phyloP scores from a whole-genome alignment of 2,888 invertebrate genomes.

The Pyrgus malvae region DNA sequence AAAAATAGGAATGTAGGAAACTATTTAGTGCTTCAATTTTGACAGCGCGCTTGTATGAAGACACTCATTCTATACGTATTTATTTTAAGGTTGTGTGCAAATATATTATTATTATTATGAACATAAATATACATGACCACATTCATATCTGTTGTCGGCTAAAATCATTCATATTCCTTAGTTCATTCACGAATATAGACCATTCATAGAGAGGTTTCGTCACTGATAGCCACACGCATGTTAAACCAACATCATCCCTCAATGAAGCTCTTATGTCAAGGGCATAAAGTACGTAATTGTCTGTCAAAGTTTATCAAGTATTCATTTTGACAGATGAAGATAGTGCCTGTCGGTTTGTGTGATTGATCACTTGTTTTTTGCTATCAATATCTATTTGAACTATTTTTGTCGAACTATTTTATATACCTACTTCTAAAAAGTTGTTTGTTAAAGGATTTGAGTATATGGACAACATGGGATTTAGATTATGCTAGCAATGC shows the following conservation, averaged over 20 bases:
- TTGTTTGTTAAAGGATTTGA: too few species aligned
- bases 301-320: neutral
- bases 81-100: too few species aligned
- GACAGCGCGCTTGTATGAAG: too few species aligned
- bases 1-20: too few species aligned
- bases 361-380: conserved; percentile 20
- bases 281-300: neutral
- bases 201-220: neutral
- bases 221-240: conserved; percentile 16
- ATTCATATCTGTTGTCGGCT: too few species aligned
- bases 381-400: conserved; percentile 6
- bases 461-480: too few species aligned
- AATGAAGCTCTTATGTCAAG: neutral
- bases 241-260: neutral
- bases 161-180: neutral
- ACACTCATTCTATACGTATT: too few species aligned
- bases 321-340: conserved; percentile 12
- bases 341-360: conserved; percentile 17
- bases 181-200: neutral
- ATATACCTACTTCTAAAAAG: neutral
- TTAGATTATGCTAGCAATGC: too few species aligned
- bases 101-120: too few species aligned
- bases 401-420: conserved; percentile 4
- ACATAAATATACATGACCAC: too few species aligned
- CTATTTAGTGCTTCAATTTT: too few species aligned